Conservation (phyloP, 2,888 invertebrate species). For the Drosophila acutilabella region DNA sequence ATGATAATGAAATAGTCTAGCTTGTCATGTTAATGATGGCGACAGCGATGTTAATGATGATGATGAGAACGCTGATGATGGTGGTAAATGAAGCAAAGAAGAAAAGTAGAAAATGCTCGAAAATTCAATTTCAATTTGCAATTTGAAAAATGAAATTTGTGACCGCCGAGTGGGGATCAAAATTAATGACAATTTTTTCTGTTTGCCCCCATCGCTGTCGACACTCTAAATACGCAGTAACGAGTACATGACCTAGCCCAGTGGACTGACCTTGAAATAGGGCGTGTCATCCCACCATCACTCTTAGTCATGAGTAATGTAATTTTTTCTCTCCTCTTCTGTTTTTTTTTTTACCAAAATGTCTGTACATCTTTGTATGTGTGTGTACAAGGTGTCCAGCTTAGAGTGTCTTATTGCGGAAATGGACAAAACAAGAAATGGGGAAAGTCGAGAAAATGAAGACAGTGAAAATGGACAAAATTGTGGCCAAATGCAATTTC, state of each 20-base stretch:
- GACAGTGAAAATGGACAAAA: constrained; percentile 27
- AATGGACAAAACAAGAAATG: constrained; percentile 16
- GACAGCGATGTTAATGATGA: not conserved
- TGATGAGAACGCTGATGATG: not conserved
- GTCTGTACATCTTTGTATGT: not conserved
- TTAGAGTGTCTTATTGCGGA: not conserved
- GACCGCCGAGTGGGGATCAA: constrained; percentile 51
- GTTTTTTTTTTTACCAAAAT: not conserved
- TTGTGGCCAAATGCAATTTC: constrained; percentile 66
- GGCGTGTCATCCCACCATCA: constrained; percentile 37
- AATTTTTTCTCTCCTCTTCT: not conserved
- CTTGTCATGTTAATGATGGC: not conserved
- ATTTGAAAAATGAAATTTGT: constrained; percentile 74
- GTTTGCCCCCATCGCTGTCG: not conserved
- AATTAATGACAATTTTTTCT: constrained; percentile 61
- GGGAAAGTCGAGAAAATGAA: not conserved
- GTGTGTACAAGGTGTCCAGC: not conserved
- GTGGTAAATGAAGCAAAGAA: not conserved
- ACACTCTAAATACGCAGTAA: not conserved
- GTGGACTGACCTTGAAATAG: constrained; percentile 46
- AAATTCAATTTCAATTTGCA: constrained; percentile 77
- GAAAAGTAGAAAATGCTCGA: constrained; percentile 32
- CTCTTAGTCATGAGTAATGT: constrained; percentile 37
- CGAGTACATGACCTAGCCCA: constrained; percentile 54
- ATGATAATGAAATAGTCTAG: constrained; percentile 39